Percentiles rank a stretch among this genome's conserved stretches.
Evolutionary conservation across 2,113 vertebrate species (phyloP).

Genomic region (Arenaria interpres): DNA sequence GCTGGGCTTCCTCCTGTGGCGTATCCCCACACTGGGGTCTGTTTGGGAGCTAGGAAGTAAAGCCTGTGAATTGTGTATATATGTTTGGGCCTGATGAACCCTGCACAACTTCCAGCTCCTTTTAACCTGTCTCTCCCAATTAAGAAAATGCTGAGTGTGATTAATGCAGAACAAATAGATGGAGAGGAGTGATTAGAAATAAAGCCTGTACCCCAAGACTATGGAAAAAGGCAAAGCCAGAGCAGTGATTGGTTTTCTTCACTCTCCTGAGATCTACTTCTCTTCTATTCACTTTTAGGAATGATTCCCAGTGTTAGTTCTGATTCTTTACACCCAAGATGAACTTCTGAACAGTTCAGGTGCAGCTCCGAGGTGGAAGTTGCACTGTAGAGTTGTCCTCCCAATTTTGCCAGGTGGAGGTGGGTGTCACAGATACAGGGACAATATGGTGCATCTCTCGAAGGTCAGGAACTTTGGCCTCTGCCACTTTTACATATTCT

Average conservation of each 20-base stretch:
- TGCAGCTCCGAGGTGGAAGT: neutral
- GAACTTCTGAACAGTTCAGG: neutral
- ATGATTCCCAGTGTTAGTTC: neutral
- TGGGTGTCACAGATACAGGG: accelerated
- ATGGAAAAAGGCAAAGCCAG: neutral
- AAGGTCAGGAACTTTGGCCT: neutral
- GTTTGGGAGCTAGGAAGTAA: neutral
- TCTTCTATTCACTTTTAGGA: neutral
- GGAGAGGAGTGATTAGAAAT: neutral
- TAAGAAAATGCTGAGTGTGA: neutral
- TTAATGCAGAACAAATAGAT: neutral
- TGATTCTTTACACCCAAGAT: neutral
- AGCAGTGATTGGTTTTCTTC: neutral
- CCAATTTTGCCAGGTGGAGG: neutral
- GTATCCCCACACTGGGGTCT: neutral
- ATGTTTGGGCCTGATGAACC: neutral
- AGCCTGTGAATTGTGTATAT: neutral
- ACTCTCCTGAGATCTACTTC: neutral
- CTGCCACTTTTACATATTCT: neutral
- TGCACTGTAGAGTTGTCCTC: neutral
- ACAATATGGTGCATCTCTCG: neutral
- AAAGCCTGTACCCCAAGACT: neutral
- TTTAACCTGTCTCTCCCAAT: neutral
- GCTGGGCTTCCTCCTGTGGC: neutral
- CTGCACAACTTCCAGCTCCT: neutral